These are phyloP conservation scores for Cryptus armator DNA, from an alignment of 2,888 invertebrate genomes.

Conservation along the genomic window DNA sequence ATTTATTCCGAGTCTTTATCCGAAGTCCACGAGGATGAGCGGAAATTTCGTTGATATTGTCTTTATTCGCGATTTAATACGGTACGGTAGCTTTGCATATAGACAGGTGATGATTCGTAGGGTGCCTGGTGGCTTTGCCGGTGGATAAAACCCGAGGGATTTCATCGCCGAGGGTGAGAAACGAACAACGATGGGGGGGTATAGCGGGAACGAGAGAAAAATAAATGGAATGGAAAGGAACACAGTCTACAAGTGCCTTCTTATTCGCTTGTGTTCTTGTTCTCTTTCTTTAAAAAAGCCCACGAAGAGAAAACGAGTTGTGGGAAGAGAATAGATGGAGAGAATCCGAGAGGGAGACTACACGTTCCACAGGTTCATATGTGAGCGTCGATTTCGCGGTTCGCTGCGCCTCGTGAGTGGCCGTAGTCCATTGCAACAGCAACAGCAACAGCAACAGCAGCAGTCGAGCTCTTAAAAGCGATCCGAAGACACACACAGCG, in stretches of 20 bases:
- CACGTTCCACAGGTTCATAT: conserved; percentile 81
- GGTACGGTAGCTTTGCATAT: not conserved
- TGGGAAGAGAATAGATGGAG: conserved; percentile 29
- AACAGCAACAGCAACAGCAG: conserved; percentile 20
- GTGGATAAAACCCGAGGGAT: no score
- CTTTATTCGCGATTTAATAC: conserved; percentile 1
- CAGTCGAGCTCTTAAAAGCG: conserved; percentile 33
- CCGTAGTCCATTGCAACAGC: conserved; percentile 65
- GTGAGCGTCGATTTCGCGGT: conserved; percentile 85
- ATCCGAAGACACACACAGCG: conserved; percentile 26
- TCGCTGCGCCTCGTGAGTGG: conserved; percentile 84
- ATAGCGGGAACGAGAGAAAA: not conserved
- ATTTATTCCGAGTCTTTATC: conserved; percentile 1
- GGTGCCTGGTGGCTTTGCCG: not conserved
- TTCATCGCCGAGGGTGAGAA: no score
- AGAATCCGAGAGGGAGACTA: conserved; percentile 56
- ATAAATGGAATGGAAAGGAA: conserved; percentile 44
- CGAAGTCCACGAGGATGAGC: not conserved
- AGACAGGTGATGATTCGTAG: not conserved
- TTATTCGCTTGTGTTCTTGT: conserved; percentile 37
- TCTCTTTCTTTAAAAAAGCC: conserved; percentile 24
- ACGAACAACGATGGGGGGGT: no score
- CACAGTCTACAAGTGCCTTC: not conserved
- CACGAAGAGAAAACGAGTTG: conserved; percentile 16
- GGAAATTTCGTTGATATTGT: not conserved